These are phyloP conservation scores for Gymnobelideus leadbeateri DNA, from an alignment of 2,113 vertebrate genomes.

Conservation along the genomic window DNA sequence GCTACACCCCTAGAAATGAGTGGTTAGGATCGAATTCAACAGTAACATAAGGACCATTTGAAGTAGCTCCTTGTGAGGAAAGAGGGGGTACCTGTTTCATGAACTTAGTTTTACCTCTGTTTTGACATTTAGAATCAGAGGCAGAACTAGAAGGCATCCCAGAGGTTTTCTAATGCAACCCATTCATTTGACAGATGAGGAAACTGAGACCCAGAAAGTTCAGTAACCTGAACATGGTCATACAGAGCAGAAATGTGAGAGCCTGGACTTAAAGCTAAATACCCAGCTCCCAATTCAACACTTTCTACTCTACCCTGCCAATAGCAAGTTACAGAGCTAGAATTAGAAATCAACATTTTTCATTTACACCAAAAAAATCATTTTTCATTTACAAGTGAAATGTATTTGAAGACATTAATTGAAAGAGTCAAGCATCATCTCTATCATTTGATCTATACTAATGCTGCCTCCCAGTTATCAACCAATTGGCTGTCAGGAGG, in stretches of 20 bases:
- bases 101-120: background rate
- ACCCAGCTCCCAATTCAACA: background rate
- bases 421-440: background rate
- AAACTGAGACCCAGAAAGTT: background rate
- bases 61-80: background rate
- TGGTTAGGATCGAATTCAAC: background rate
- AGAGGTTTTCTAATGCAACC: background rate
- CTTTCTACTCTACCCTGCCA: background rate
- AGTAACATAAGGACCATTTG: background rate
- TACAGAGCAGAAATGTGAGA: background rate
- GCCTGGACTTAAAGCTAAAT: background rate
- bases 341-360: background rate
- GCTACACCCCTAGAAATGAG: background rate
- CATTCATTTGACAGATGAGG: background rate
- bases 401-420: background rate
- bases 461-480: background rate
- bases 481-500: background rate
- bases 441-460: background rate
- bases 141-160: background rate
- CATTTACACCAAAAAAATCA: background rate
- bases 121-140: background rate
- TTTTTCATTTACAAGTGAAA: slow-evolving; percentile 3
- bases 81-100: background rate
- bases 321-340: background rate
- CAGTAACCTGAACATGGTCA: background rate